Percentiles rank a stretch among this genome's conserved stretches.
Evolutionary conservation across 2,113 vertebrate species (phyloP).

Genomic region (Cygnus atratus): DNA sequence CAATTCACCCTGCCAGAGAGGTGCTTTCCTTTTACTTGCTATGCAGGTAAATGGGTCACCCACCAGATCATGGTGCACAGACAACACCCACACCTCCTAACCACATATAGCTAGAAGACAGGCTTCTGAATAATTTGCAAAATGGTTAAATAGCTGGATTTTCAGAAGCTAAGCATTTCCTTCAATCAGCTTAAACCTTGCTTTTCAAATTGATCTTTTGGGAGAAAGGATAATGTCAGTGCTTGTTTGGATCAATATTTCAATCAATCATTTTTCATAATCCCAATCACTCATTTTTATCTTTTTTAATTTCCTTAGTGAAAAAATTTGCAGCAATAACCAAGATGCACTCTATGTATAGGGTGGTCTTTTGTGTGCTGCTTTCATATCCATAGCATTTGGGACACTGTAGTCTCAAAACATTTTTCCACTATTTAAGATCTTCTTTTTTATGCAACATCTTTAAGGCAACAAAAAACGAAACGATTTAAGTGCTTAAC

Average conservation of each 20-base stretch:
- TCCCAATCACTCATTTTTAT: neutral
- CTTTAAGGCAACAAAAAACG: neutral
- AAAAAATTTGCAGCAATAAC: neutral
- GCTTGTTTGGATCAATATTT: neutral
- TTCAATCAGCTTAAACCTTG: neutral
- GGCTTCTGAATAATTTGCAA: neutral
- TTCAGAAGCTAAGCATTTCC: neutral
- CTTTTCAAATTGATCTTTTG: neutral
- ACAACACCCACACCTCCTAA: no score
- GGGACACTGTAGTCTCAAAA: neutral
- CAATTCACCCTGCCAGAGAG: neutral
- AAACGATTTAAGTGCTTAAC: neutral
- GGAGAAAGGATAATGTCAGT: neutral
- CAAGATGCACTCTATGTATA: neutral
- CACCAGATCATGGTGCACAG: neutral
- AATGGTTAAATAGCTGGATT: neutral
- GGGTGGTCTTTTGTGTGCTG: neutral
- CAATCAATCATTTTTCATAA: neutral
- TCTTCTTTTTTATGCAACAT: neutral
- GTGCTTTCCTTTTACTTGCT: neutral
- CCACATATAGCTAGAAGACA: neutral
- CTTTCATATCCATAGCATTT: neutral
- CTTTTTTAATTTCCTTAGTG: neutral
- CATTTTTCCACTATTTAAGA: accelerated
- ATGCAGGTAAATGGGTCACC: accelerated